Base-by-base conservation (phyloP, 2,888 invertebrate species). In the Lepidonotus clava region DNA sequence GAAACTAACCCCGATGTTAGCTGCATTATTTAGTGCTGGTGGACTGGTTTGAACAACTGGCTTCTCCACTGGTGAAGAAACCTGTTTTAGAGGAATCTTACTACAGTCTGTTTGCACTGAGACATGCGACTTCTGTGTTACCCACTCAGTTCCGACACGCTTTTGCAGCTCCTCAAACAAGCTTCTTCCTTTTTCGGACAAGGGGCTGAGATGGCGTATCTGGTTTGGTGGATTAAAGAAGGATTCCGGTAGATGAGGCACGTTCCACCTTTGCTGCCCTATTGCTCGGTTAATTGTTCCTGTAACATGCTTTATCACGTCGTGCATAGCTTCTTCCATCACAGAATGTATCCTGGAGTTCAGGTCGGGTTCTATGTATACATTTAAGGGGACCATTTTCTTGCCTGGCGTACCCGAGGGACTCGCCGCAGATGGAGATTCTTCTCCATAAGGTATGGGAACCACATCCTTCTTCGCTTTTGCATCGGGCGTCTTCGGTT, bases 31-130 rank as follows among this genome's bases (percentile, higher is more conserved):
- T n/a, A n/a, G n/a, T n/a, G n/a, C n/a, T n/a, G n/a, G n/a, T n/a
- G n/a, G n/a, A n/a, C n/a, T n/a, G n/a, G n/a, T n/a, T n/a, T n/a
- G n/a, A n/a, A n/a, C n/a, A n/a, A n/a, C n/a, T n/a, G n/a, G n/a
- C n/a, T n/a, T n/a, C n/a, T n/a, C n/a, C n/a, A n/a, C n/a, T n/a
- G n/a, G 46, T 18, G 46, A 18, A 8, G 18, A 34, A 14, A 11
- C 21, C 36, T 34, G 14, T 38, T 24, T 71, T 71, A 8, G 36
- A 1, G 71, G 71, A 36, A 71, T 34, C 38, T 71, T 71, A 18
- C 71, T 71, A 18, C 71, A 71, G 21, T 71, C 71, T 38, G 71
- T 71, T n/a, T 71, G 71, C 71, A 71, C 71, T 18, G 71, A 34
- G 1, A 36, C 71, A 6, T 18, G 34, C 1, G 21, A 36, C 21